Base-by-base conservation (phyloP, 2,888 invertebrate species). In the Empis stercorea region DNA sequence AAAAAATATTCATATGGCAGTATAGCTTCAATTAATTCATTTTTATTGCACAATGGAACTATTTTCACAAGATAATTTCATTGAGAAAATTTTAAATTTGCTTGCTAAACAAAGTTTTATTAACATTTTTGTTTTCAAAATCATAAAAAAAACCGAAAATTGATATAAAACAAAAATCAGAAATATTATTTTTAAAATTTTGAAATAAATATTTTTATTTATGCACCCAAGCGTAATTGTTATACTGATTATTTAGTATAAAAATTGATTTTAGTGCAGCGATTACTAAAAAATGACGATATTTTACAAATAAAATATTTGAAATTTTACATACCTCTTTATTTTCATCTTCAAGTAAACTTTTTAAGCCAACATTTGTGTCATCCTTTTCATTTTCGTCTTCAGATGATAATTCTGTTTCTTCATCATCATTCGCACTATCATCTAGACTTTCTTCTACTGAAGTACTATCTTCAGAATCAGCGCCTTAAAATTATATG, bases 261-360 rank as follows among this genome's bases (percentile, higher is more conserved):
- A 46, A 45, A 48, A 47, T 43, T 48, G 47, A 52, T 50, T 48
- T 34, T 45, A 38, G 47, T 45, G 48, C 50, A 46, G n/a, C n/a
- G 15, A 30, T 13, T 17, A 11, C 5, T 20, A 37, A 38, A 16
- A 10, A 3, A 11, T 38, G n/a, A n/a, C n/a, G n/a, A 9, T 38
- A 17, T 38, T 9, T 17, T 17, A 37, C 15, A 16, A n/a, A 6
- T 36, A 14, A 36, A 7, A 4, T 38, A 10, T 10, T 27, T 4
- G 3, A 5, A 20, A 27, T 27, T 27, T 27, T 27, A 27, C 23
- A 7, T 6, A 27, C 23, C 23, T 27, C 23, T 54, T 53, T 64
- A 64, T 65, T 65, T 61, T 75, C 74, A 55, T 68, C 67, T 60
- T 76, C 74, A 17, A 80, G 58, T 14, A 80, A 64, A 49, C 76